A percentile compares a stretch with the other conserved stretches of the same genome.
These are phyloP conservation scores for Phalloptychus januarius DNA, from an alignment of 2,797 vertebrate species.

Conservation along the genomic window DNA sequence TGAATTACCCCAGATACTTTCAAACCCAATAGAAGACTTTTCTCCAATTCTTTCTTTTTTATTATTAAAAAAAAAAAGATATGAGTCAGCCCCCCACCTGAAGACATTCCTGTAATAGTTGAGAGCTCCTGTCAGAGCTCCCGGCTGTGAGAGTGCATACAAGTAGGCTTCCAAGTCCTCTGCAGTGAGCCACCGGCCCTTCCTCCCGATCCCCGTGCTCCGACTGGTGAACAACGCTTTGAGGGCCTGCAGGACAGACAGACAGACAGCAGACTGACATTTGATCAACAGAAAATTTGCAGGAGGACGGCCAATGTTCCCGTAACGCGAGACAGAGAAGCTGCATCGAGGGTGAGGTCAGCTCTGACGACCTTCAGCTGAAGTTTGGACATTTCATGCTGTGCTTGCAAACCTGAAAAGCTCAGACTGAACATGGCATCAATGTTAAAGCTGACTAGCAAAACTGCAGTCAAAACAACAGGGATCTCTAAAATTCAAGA, in stretches of 20 bases:
- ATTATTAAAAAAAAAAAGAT: not conserved
- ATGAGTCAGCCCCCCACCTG: conserved; percentile 79
- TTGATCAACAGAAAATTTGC: conserved; percentile 16
- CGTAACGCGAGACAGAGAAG: conserved; percentile 25
- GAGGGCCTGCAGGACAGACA: conserved; percentile 80
- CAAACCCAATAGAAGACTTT: not conserved
- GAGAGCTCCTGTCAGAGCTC: conserved; percentile 93
- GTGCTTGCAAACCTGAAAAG: conserved; percentile 26
- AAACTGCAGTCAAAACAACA: not conserved
- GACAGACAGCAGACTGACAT: conserved; percentile 23
- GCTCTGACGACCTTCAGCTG: conserved; percentile 36
- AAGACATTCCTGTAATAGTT: conserved; percentile 97
- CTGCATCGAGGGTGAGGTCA: conserved; percentile 8
- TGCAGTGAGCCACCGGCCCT: conserved; percentile 88
- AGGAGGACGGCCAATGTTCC: conserved; percentile 6
- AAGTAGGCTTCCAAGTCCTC: conserved; percentile 96
- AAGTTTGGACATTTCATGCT: conserved; percentile 12
- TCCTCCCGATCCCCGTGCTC: conserved; percentile 90
- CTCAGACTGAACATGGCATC: not conserved
- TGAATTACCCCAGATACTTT: not conserved
- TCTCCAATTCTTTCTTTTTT: not conserved
- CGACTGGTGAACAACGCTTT: conserved; percentile 93
- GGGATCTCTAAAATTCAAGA: not conserved
- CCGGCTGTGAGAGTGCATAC: conserved; percentile 94
- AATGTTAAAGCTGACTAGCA: conserved; percentile 8